A percentile compares a stretch with the other conserved stretches of the same genome.
These are phyloP conservation scores for Solenopsis invicta DNA, from an alignment of 1,140 invertebrate species.

Conservation along the genomic window DNA sequence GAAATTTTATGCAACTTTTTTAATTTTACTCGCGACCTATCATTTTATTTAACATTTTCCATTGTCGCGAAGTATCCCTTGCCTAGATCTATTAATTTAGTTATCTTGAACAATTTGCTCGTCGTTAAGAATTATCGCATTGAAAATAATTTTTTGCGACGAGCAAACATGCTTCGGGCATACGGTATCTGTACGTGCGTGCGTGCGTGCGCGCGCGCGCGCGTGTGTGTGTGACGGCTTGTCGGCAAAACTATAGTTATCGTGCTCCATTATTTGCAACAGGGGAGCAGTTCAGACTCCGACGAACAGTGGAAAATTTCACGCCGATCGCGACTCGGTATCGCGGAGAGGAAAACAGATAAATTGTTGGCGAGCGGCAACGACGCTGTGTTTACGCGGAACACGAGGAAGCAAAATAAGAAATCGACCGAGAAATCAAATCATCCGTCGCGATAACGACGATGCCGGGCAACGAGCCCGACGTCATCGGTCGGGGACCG, in stretches of 20 bases:
- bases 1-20: neutral
- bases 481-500: constrained; percentile 36
- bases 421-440: constrained; percentile 67
- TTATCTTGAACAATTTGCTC: constrained; percentile 8
- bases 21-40: neutral
- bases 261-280: constrained; percentile 35
- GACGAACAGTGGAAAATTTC: constrained; percentile 72
- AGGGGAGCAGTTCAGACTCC: constrained; percentile 21
- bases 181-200: neutral
- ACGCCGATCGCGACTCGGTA: constrained; percentile 36
- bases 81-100: neutral
- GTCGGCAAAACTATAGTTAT: constrained; percentile 44
- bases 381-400: constrained; percentile 61
- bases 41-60: neutral
- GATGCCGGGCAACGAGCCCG: neutral
- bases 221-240: neutral
- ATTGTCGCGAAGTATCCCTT: neutral
- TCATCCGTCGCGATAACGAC: constrained; percentile 66
- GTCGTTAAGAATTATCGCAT: neutral
- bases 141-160: constrained; percentile 49
- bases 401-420: constrained; percentile 64
- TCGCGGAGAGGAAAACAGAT: constrained; percentile 62
- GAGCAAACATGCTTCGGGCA: neutral
- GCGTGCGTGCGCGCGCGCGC: too few relatives aligned
- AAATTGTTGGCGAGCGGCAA: constrained; percentile 54